Base-by-base conservation (phyloP, 1,140 invertebrate species). In the Drosophila sp. region DNA sequence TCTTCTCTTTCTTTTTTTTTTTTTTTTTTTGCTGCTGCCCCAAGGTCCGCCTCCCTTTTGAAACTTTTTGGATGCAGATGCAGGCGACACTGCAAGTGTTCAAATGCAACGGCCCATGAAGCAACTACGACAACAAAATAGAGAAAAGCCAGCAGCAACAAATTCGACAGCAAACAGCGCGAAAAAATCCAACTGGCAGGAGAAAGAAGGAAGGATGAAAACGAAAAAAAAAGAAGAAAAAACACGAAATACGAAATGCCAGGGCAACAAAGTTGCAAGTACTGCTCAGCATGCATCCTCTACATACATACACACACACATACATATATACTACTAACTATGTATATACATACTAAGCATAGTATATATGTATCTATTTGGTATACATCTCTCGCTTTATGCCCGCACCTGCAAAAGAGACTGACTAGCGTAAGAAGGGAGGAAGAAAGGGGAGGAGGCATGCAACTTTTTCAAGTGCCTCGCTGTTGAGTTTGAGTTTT, bases 61-160 rank as follows among this genome's bases (percentile, higher is more conserved):
- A 35, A 57, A 54, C 68, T 76, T 76, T 81, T 72, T 57, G 63
- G 44, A 79, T 79, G 72, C 79, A 76, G 72, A 72, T 79, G 72
- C 61, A 66, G 54, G 63, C 75, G 61, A 79, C 79, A 82, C 70
- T 55, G 79, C 66, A 86, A 86, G 83, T 86, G 83, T 87, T 86
- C 83, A 58, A 56, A 86, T 87, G 83, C 83, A 86, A 71, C 83
- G 67, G 79, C 54, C 64, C 83, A 83, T 87, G 83, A 86, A 86
- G 79, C 68, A 66, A 85, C 74, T 80, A 72, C 79, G 75, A 67
- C 79, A 83, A 67, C 79, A 83, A 67, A 74, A 66, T 66, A 61
- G 27, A 82, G 76, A 71, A 74, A 69, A 41, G 58, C 64, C 70
- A 57, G 30, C 60, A 84, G 62, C 70, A 64, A 63, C 81, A 67